Percentiles rank a stretch among this genome's conserved stretches.
Conservation (phyloP, 2,113 vertebrate genomes). For the Brachypodius melanocephalos region DNA sequence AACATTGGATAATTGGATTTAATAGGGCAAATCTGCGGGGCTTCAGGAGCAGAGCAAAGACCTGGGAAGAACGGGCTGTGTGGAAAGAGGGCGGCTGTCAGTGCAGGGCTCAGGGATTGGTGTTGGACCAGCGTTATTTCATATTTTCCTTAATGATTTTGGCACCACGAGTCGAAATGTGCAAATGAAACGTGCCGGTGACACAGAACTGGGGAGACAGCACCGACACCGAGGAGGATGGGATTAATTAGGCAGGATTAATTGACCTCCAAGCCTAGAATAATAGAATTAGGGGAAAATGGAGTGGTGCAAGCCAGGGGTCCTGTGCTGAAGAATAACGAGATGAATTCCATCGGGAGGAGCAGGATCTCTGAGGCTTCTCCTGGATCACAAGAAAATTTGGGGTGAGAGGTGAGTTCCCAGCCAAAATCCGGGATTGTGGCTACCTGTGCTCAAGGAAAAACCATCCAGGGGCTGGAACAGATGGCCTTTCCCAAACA, state of each 20-base stretch:
- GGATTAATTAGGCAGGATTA: constrained; percentile 17
- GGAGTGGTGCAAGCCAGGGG: neutral
- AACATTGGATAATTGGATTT: neutral
- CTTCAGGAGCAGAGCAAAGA: neutral
- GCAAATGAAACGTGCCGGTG: neutral
- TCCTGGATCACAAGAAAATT: neutral
- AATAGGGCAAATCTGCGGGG: neutral
- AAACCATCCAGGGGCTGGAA: too few species aligned
- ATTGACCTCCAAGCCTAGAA: neutral
- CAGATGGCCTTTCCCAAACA: neutral
- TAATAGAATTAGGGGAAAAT: neutral
- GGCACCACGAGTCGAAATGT: neutral
- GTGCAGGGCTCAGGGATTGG: neutral
- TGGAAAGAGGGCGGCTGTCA: neutral
- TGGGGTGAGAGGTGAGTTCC: too few species aligned
- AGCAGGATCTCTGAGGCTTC: neutral
- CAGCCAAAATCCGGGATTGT: neutral
- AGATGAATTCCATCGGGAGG: neutral
- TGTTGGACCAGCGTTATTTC: neutral
- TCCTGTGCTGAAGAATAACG: neutral
- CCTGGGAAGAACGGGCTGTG: neutral
- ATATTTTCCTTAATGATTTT: neutral
- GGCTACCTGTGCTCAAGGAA: neutral
- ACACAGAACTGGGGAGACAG: neutral
- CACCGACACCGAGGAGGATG: neutral